These are phyloP conservation scores for Cheirogaleus major DNA, from an alignment of 2,797 vertebrate species.

Conservation along the genomic window DNA sequence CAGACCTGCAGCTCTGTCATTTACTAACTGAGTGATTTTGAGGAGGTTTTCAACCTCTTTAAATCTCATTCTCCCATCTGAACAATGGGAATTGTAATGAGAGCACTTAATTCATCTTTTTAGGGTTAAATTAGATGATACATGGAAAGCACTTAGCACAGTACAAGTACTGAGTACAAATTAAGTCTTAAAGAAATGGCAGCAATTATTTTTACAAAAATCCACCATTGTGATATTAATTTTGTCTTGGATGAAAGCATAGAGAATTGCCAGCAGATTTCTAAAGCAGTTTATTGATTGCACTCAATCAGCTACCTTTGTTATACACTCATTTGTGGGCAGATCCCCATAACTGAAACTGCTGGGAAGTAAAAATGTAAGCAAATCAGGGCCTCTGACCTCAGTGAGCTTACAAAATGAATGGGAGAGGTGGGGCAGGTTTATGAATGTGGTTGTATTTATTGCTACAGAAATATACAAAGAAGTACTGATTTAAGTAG, in stretches of 20 bases:
- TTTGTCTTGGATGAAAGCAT: slow-evolving; percentile 18
- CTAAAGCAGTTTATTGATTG: slow-evolving; percentile 5
- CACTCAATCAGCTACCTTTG: not conserved
- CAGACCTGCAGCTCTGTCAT: not conserved
- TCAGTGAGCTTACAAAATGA: slow-evolving; percentile 4
- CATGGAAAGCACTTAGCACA: not conserved
- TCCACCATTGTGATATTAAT: not conserved
- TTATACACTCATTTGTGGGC: not conserved
- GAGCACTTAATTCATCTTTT: not conserved
- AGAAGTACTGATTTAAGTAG: not conserved
- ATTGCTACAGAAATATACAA: not conserved
- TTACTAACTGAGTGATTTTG: slow-evolving; percentile 3
- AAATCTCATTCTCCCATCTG: not conserved
- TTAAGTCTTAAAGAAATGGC: slow-evolving; percentile 13
- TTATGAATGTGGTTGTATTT: not conserved
- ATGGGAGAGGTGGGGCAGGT: not conserved
- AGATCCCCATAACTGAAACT: not conserved
- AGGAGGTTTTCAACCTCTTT: not conserved
- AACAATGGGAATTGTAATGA: slow-evolving; percentile 1
- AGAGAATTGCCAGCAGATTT: not conserved
- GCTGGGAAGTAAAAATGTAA: not conserved
- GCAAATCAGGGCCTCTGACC: not conserved
- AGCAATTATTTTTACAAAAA: not conserved
- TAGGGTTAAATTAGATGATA: slow-evolving; percentile 10
- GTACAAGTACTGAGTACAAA: not conserved